phyloP scores from a whole-genome alignment of 2,113 vertebrate species.

The Cryptomyrus ogoouensis region DNA sequence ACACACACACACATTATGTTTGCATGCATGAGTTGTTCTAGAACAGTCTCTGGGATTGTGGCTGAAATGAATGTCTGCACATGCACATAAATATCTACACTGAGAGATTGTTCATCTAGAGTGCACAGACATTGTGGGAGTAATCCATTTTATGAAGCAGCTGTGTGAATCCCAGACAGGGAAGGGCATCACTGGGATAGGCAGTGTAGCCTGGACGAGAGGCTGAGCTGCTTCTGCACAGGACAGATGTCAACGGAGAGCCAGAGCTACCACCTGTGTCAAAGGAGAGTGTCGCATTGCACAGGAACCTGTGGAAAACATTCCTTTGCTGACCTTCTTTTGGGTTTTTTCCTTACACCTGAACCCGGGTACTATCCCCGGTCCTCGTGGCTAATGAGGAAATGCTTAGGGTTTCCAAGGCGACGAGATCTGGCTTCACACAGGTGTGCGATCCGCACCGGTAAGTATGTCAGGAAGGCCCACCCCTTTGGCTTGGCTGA shows the following conservation, averaged over 20 bases:
- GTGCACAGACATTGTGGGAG: neutral
- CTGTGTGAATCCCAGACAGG: neutral
- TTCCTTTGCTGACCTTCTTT: neutral
- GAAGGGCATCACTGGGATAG: neutral
- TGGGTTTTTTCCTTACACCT: neutral
- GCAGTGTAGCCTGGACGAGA: neutral
- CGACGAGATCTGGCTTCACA: neutral
- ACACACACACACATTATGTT: neutral
- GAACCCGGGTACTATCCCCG: neutral
- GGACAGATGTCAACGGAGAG: neutral
- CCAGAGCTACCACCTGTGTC: neutral
- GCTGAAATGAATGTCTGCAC: neutral
- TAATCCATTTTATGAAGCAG: neutral
- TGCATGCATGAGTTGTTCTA: neutral
- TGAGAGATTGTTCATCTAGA: neutral
- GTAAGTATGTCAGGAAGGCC: neutral
- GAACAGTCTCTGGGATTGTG: neutral
- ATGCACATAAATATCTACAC: neutral
- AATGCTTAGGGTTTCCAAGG: neutral
- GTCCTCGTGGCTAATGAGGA: neutral
- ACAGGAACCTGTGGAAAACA: neutral
- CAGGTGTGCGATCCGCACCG: neutral
- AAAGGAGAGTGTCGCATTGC: neutral
- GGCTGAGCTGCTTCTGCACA: neutral
- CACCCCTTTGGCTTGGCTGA: neutral